Conservation (phyloP, 2,888 invertebrate species). For the Parasteatoda lunata region DNA sequence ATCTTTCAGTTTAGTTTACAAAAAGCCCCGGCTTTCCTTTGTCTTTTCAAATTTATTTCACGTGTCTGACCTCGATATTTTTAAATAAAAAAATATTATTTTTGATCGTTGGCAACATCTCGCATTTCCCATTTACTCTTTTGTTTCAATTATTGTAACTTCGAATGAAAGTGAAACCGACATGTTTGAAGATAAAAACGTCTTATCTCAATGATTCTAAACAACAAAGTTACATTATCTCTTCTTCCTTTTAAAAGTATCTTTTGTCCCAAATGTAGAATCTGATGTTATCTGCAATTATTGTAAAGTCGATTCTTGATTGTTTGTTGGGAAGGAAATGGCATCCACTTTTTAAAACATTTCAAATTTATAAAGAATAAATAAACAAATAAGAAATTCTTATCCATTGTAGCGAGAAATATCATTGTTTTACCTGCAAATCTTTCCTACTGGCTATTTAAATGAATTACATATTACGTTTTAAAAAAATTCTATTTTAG, state of each 20-base stretch:
- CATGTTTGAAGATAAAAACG: not conserved
- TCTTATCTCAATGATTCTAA: not conserved
- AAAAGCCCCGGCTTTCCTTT: slow-evolving; percentile 16
- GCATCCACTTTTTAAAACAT: too few species aligned
- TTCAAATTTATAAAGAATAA: too few species aligned
- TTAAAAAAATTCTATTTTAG: too few species aligned
- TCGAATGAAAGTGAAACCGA: slow-evolving; percentile 31
- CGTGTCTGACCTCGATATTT: slow-evolving; percentile 46
- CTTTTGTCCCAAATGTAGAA: not conserved
- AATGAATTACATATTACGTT: too few species aligned
- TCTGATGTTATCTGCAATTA: not conserved
- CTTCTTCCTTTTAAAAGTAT: not conserved
- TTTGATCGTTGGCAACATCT: not conserved
- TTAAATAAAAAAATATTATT: not conserved
- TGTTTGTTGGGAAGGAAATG: too few species aligned
- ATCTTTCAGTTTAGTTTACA: slow-evolving; percentile 14
- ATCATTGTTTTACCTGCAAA: too few species aligned
- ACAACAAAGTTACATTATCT: not conserved
- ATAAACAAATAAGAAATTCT: too few species aligned
- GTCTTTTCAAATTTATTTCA: slow-evolving; percentile 30
- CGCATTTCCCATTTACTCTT: not conserved
- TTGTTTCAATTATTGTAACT: not conserved
- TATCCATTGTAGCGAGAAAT: too few species aligned
- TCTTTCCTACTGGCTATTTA: too few species aligned
- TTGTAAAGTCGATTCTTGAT: too few species aligned